Conservation (phyloP, 2,888 invertebrate genomes). For the Ennomos fuscantarius region DNA sequence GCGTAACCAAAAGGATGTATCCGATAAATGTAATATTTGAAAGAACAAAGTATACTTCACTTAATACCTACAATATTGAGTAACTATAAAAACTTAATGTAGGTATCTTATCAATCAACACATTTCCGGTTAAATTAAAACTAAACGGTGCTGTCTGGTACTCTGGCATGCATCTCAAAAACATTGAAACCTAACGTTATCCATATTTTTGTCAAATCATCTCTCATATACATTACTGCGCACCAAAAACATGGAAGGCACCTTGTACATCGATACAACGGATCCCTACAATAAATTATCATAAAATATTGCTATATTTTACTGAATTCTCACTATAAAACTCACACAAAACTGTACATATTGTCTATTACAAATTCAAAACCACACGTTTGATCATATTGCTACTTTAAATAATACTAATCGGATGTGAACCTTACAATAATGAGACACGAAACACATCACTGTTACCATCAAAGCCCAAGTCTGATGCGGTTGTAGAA, state of each 20-base stretch:
- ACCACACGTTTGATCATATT: conserved; percentile 34
- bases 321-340: conserved; percentile 28
- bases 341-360: conserved; percentile 28
- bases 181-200: no score
- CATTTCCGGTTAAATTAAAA: no score
- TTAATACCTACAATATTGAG: no score
- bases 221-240: conserved; percentile 32
- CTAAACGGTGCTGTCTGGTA: no score
- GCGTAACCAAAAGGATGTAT: no score
- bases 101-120: no score
- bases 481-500: neutral
- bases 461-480: conserved; percentile 21
- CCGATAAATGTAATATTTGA: no score
- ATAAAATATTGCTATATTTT: conserved; percentile 34
- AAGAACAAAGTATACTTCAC: no score
- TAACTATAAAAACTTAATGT: no score
- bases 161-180: no score
- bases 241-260: conserved; percentile 59
- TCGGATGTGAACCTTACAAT: conserved; percentile 56
- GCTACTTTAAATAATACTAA: conserved; percentile 51
- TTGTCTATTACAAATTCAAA: conserved; percentile 10
- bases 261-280: conserved; percentile 40
- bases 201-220: no score
- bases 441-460: conserved; percentile 46
- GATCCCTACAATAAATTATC: conserved; percentile 20